Evolutionary conservation across 2,113 vertebrate species (phyloP).

Genomic region (Patagioenas fasciata): DNA sequence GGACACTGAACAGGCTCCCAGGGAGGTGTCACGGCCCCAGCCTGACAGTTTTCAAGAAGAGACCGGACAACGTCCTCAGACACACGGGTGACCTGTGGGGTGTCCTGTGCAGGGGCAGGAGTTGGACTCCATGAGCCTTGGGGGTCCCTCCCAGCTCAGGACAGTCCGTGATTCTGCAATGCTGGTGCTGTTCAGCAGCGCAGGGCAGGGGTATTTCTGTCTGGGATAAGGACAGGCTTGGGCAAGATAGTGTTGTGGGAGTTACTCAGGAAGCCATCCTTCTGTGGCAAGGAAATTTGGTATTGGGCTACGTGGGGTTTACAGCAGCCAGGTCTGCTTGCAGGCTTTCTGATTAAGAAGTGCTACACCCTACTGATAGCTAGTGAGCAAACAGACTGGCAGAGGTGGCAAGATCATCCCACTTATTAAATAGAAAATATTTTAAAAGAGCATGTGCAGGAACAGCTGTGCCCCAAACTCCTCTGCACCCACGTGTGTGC

Average conservation of each 20-base stretch:
- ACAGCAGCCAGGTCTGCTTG: background rate
- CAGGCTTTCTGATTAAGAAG: background rate
- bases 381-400: background rate
- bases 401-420: background rate
- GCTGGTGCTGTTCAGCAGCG: background rate
- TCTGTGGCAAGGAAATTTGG: slow-evolving; percentile 46
- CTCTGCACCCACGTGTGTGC: fast-evolving
- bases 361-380: background rate
- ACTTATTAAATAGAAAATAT: background rate
- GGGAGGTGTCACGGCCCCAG: no score
- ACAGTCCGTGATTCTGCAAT: background rate
- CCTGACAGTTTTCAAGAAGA: no score
- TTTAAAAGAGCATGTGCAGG: background rate
- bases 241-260: background rate
- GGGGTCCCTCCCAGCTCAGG: no score
- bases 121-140: no score
- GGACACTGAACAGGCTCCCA: no score
- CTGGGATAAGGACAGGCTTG: background rate
- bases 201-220: background rate
- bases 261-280: slow-evolving; percentile 25
- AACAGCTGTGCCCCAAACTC: background rate
- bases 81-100: no score
- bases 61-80: no score
- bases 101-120: no score
- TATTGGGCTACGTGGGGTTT: background rate